Percentiles rank a stretch among this genome's conserved stretches.
These are phyloP conservation scores for Notolabrus celidotus DNA, from an alignment of 2,797 vertebrate species.

Conservation along the genomic window DNA sequence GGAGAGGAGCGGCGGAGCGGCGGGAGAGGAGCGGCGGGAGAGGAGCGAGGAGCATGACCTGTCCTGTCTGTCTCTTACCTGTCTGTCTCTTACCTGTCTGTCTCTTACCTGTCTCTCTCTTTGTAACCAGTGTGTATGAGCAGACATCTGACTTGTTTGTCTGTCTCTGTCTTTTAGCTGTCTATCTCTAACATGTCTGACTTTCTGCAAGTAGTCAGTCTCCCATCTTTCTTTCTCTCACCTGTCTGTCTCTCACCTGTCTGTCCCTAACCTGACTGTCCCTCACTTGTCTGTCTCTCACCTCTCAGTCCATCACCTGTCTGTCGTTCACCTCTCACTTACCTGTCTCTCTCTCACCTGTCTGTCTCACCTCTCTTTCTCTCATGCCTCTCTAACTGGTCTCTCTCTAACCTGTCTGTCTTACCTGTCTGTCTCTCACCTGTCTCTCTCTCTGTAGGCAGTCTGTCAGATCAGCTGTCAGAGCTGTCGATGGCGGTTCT, in stretches of 20 bases:
- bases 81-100: not conserved
- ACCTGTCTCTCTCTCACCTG: conserved; percentile 87
- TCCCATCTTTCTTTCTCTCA: no score
- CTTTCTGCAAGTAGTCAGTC: no score
- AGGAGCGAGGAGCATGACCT: no score
- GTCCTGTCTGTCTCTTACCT: no score
- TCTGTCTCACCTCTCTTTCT: conserved; percentile 48
- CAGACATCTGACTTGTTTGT: no score
- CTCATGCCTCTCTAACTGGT: not conserved
- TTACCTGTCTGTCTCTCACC: not conserved
- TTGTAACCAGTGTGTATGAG: no score
- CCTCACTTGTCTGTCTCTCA: not conserved
- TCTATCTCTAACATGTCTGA: no score
- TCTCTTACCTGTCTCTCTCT: not conserved
- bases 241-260: not conserved
- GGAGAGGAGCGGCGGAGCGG: no score
- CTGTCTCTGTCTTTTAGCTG: no score
- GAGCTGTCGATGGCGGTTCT: conserved; percentile 92
- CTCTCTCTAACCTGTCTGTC: not conserved
- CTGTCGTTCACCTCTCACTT: conserved; percentile 71
- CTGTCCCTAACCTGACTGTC: not conserved
- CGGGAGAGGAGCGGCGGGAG: no score
- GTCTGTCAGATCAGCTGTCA: conserved; percentile 89
- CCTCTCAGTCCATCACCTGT: conserved; percentile 73
- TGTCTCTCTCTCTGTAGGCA: conserved; percentile 13